A percentile compares a stretch with the other conserved stretches of the same genome.
phyloP scores from a whole-genome alignment of 2,797 vertebrate species.

The Anas georgica region DNA sequence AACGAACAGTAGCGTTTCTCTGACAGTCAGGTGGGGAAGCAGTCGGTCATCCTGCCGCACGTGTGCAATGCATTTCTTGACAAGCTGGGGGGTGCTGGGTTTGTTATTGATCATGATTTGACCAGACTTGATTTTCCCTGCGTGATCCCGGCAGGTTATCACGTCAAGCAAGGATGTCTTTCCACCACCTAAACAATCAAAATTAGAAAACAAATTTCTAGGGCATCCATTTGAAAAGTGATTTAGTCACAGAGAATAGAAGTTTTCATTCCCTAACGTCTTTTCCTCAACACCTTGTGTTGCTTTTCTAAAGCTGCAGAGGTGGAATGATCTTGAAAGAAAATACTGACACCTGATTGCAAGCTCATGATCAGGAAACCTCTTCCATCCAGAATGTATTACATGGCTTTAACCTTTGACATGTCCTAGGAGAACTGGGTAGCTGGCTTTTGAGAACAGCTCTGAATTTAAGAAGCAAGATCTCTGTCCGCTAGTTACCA shows the following conservation, averaged over 20 bases:
- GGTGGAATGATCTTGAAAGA: background rate
- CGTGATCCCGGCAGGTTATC: slow-evolving; percentile 89
- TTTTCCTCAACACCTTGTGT: background rate
- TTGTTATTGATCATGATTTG: slow-evolving; percentile 88
- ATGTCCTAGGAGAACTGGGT: background rate
- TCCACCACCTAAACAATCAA: slow-evolving; percentile 83
- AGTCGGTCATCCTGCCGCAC: slow-evolving; percentile 93
- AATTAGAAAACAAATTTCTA: background rate
- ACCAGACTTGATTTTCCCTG: slow-evolving; percentile 85
- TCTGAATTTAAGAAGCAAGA: background rate
- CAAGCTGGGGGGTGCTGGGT: slow-evolving; percentile 84
- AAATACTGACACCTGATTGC: background rate
- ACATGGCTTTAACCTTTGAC: background rate
- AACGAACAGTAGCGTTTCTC: slow-evolving; percentile 89
- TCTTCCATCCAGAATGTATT: background rate
- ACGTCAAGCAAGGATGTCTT: slow-evolving; percentile 92
- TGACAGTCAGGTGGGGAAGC: slow-evolving; percentile 91
- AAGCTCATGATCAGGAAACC: background rate
- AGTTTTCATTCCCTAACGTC: background rate
- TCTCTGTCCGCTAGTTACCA: background rate
- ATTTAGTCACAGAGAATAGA: background rate
- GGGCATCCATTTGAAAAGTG: background rate
- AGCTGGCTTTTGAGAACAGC: background rate
- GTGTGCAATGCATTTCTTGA: slow-evolving; percentile 90
- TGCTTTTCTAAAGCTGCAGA: background rate